Conservation (phyloP, 30 jellyfish, hydroid and myxozoan species). For the Pelagia noctiluca region DNA sequence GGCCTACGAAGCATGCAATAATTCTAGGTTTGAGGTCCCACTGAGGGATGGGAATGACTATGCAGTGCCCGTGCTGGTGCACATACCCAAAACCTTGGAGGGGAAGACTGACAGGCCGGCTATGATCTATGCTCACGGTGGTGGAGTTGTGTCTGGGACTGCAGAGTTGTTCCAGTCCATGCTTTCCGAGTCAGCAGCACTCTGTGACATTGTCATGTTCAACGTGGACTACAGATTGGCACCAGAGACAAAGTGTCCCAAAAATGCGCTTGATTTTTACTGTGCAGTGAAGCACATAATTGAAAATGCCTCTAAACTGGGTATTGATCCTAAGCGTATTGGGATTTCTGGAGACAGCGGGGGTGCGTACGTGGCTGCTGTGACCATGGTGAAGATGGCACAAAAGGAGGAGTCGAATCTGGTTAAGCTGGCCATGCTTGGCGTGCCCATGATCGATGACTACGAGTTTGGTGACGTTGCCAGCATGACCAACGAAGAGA, state of each 20-base stretch:
- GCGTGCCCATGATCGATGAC: conserved; percentile 49
- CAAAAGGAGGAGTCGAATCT: conserved; percentile 41
- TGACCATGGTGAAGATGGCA: conserved; percentile 55
- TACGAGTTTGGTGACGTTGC: conserved; percentile 37
- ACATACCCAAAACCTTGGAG: conserved; percentile 34
- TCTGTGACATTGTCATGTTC: conserved; percentile 22
- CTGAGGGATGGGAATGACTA: conserved; percentile 51
- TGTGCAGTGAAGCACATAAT: conserved; percentile 41
- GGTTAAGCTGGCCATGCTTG: conserved; percentile 39
- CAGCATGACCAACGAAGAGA: conserved; percentile 60
- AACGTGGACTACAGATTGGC: conserved; percentile 66
- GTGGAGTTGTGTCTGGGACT: conserved; percentile 36
- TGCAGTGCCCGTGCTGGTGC: conserved; percentile 39
- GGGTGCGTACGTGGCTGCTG: conserved; percentile 53
- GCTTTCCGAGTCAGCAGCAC: conserved; percentile 11
- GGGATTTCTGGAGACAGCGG: conserved; percentile 68
- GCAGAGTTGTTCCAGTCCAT: conserved; percentile 42
- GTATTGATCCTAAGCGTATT: conserved; percentile 46
- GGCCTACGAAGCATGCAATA: conserved; percentile 16
- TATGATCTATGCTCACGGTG: conserved; percentile 62
- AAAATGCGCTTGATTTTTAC: conserved; percentile 56
- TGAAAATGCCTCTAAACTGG: conserved; percentile 43
- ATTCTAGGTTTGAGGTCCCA: conserved; percentile 42
- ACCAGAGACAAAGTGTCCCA: conserved; percentile 68
- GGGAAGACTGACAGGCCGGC: conserved; percentile 42